Evolutionary conservation across 2,113 vertebrate species (phyloP), one percentile per base, ranked within the genome.

Genomic region (Passer montanus): DNA sequence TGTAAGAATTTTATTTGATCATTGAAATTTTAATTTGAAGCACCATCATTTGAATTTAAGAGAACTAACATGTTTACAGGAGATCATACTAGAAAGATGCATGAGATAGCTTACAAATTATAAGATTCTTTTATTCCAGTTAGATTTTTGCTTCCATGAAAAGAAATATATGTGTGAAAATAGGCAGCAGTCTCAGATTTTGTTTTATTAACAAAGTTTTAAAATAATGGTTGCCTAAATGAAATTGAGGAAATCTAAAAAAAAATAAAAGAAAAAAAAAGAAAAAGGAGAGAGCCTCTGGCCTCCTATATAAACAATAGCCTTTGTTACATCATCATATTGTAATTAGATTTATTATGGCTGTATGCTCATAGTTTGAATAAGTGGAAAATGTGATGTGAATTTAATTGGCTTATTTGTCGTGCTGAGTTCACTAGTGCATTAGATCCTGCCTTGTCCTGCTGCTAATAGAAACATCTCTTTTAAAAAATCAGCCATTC

Each of bases 331-430:
- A 79, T 93, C 86, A 93, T 84, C 56, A 72, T 35, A 46, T 50
- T 92, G 39, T 79, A 56, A 69, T 76, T 96, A 92, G 74, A 49
- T 90, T 92, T 97, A 92, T 93, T 93, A 85, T 4, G 49, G 55
- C 63, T 66, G 8, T 23, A 43, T 82, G 72, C 50, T 95, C 39
- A 72, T 52, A 52, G 35, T 90, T 78, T 93, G 60, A 74, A 77
- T 83, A 81, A 94, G 75, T 58, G n/a, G 43, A 84, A 72, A 79
- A 64, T 60, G 58, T 50, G 75, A 90, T 97, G 70, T 90, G 69
- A 68, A 95, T 97, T 96, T 95, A 94, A 86, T 91, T 90, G 68
- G 49, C 72, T 90, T 89, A 77, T 14, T 11, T 87, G 63, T 82
- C 41, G 12, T 33, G 27, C 43, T 67, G 53, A 44, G 80, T 97